Evolutionary conservation across 2,797 vertebrate species (phyloP), one percentile per base, ranked within the genome.

Genomic region (Nyctalus aviator): DNA sequence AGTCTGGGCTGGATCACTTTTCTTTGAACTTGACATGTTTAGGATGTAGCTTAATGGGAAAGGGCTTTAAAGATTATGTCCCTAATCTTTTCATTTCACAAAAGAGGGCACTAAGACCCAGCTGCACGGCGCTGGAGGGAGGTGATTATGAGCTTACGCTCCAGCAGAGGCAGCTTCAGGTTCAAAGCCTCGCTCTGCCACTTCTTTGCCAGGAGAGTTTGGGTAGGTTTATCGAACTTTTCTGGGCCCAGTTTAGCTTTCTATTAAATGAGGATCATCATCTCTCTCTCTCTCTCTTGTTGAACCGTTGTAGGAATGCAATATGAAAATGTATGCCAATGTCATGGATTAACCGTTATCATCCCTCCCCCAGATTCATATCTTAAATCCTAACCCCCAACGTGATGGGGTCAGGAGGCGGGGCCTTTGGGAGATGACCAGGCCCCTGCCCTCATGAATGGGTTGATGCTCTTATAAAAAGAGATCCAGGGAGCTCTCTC

Each of bases 11-110:
- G 64, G 81, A 66, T 88, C 13, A 50, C 27, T 91, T 92, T 68
- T 78, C 84, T 93, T 93, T 73, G 59, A 72, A 53, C 69, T 37
- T 83, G 27, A 88, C 10, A 35, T 81, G 46, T 84, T 93, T 89
- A 90, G 71, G 59, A 64, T 71, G 37, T 5, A 11, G 53, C 25
- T 90, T 91, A 71, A 44, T 69, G 35, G 21, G 41, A 87, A 62
- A 72, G 15, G 48, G 18, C 46, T 66, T 95, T 88, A 57, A 95
- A 94, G 62, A 35, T 79, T 18, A 76, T 44, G 21, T 91, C 41
- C 62, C 35, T 85, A 37, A 64, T 57, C 50, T 95, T 86, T 81
- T 91, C 6, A 87, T 95, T 93, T 94, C 55, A 82, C 9, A 50
- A 50, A 94, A 50, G 53, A 87, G 23, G 23, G 5, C n/a, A 78